Base-by-base conservation (phyloP, 2,888 invertebrate genomes). In the Drosophila mayaguana region DNA sequence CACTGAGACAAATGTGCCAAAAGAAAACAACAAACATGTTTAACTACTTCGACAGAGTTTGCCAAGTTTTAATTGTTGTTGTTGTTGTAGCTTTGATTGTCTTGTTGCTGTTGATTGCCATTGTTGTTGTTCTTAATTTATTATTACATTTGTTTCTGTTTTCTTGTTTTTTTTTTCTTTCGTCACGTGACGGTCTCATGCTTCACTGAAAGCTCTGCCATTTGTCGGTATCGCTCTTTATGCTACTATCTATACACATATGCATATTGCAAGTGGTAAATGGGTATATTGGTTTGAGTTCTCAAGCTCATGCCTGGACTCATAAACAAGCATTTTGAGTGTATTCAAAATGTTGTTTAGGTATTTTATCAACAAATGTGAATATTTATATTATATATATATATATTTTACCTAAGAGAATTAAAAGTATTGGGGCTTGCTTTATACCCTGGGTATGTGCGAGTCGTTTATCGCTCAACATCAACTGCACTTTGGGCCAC, bases 161-260 rank as follows among this genome's bases (percentile, higher is more conserved):
- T 9, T 20, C 42, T 42, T 28, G 12, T 28, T 16, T 9, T 42
- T 9, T 20, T 36, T 46, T 9, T 18, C 25, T 6, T 42, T 11
- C 40, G 59, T 70, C 71, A 71, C 71, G 70, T 70, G 71, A 71
- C 57, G 12, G 11, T 46, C 36, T 43, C 71, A 25, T 71, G 71
- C 46, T 50, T 32, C 61, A 38, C 46, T 32, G 32, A 43, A 48
- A 20, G 32, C 38, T 20, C 42, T 20, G 28, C 45, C 42, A 60
- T 48, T 50, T 34, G 53, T 57, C 40, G 55, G n/a, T 54, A 60
- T 59, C n/a, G 38, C 20, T 46, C 48, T 40, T 18, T 16, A 36
- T 53, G 36, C 22, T 7, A 12, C 38, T n/a, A 7, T 12, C 25
- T 54, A 25, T 6, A 2, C 38, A 28, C 8, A 8, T 28, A 8